Evolutionary conservation across 2,113 vertebrate genomes (phyloP).

Genomic region (Eleginops maclovinus): DNA sequence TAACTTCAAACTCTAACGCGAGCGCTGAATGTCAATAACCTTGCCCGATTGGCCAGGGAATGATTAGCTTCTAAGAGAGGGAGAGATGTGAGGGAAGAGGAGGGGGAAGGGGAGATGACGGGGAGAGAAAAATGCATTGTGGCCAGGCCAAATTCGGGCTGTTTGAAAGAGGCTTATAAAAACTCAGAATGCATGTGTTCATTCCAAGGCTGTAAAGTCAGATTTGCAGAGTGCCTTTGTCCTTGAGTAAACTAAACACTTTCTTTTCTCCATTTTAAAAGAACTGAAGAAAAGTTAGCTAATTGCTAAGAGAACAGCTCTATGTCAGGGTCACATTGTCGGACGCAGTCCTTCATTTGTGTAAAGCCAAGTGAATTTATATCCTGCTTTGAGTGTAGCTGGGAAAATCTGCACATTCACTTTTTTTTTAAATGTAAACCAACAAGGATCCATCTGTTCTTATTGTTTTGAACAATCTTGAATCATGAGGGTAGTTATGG

Average conservation of each 20-base stretch:
- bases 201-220: constrained; percentile 71
- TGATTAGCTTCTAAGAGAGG: constrained; percentile 48
- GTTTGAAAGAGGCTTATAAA: constrained; percentile 71
- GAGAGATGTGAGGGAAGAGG: neutral
- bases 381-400: neutral
- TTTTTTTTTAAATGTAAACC: neutral
- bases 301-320: constrained; percentile 17
- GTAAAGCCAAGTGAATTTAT: constrained; percentile 2
- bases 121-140: constrained; percentile 61
- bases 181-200: constrained; percentile 65
- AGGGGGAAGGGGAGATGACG: neutral
- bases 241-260: constrained; percentile 31
- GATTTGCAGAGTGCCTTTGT: constrained; percentile 56
- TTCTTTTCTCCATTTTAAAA: constrained; percentile 17
- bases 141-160: constrained; percentile 61
- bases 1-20: constrained; percentile 57
- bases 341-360: constrained; percentile 14
- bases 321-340: constrained; percentile 33
- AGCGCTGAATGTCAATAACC: constrained; percentile 67
- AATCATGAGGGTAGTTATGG: neutral
- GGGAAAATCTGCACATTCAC: neutral
- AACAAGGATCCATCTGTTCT: constrained; percentile 1
- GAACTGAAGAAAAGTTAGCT: constrained; percentile 29
- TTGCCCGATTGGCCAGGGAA: constrained; percentile 49
- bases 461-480: neutral